Evolutionary conservation across 2,113 vertebrate species (phyloP).

Genomic region (Paramisgurnus dabryanus): DNA sequence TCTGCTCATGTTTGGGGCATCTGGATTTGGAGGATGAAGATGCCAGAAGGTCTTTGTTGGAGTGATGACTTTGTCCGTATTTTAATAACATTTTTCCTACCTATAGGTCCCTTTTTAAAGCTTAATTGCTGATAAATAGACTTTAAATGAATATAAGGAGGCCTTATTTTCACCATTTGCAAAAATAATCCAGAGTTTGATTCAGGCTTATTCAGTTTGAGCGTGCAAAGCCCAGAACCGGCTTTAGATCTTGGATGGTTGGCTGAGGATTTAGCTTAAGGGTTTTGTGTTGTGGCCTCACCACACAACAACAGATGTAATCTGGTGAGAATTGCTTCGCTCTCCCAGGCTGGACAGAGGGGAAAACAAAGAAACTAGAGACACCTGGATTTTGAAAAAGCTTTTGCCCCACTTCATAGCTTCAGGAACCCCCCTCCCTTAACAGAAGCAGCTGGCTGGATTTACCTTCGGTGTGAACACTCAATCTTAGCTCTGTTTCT

Average conservation of each 20-base stretch:
- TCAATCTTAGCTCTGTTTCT: neutral
- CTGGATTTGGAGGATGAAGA: conserved; percentile 65
- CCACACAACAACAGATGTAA: conserved; percentile 72
- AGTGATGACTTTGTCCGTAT: neutral
- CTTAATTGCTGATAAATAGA: neutral
- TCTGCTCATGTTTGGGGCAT: conserved; percentile 71
- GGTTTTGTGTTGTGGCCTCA: conserved; percentile 53
- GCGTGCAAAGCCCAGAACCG: neutral
- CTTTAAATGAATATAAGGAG: neutral
- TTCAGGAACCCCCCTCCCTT: conserved; percentile 4
- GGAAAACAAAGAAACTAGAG: conserved; percentile 53
- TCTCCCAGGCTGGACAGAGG: conserved; percentile 65
- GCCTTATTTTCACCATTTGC: neutral
- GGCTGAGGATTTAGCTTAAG: conserved; percentile 18
- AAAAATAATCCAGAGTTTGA: conserved; percentile 43
- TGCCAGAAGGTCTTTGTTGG: conserved; percentile 34
- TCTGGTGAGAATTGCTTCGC: conserved; percentile 67
- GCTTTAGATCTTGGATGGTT: conserved; percentile 24
- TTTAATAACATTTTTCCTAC: conserved; percentile 19
- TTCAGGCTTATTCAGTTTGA: conserved; percentile 12
- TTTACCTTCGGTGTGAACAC: conserved; percentile 3
- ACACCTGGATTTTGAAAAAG: conserved; percentile 71
- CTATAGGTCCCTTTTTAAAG: neutral
- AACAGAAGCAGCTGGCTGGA: conserved; percentile 37
- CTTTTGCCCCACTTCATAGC: conserved; percentile 41